phyloP scores from a whole-genome alignment of 2,888 invertebrate species.

The Cryptops parisi region DNA sequence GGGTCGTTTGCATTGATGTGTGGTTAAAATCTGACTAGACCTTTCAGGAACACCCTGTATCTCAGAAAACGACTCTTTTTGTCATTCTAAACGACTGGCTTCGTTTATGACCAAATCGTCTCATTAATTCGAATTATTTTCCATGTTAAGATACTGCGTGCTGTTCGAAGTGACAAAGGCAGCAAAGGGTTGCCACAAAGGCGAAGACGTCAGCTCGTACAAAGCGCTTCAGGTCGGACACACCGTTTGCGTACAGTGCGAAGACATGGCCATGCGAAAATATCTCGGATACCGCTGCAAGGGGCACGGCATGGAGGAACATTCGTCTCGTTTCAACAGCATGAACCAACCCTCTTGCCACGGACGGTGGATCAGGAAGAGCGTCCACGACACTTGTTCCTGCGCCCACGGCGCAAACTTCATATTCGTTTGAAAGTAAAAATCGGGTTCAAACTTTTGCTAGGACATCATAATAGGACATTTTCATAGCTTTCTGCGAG shows the following conservation, averaged over 20 bases:
- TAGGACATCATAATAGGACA: too few relatives aligned
- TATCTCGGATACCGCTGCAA: slow-evolving; percentile 62
- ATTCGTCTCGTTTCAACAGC: slow-evolving; percentile 67
- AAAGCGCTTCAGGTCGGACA: slow-evolving; percentile 54
- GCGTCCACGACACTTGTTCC: slow-evolving; percentile 27
- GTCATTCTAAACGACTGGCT: too few relatives aligned
- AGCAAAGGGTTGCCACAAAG: slow-evolving; percentile 62
- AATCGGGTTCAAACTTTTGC: background rate
- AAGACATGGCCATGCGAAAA: slow-evolving; percentile 61
- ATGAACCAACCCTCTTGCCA: slow-evolving; percentile 74
- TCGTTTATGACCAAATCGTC: too few relatives aligned
- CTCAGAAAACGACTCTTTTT: too few relatives aligned
- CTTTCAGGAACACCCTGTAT: too few relatives aligned
- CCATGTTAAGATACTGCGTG: slow-evolving; percentile 63
- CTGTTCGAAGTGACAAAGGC: slow-evolving; percentile 69
- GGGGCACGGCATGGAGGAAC: slow-evolving; percentile 64
- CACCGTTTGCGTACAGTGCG: slow-evolving; percentile 65
- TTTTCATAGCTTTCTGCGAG: too few relatives aligned
- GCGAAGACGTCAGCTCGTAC: slow-evolving; percentile 42
- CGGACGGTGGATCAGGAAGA: slow-evolving; percentile 63
- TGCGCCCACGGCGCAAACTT: slow-evolving; percentile 29
- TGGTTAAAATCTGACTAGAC: too few relatives aligned
- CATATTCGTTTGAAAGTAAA: slow-evolving; percentile 29
- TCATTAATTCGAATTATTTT: too few relatives aligned
- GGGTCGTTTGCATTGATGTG: too few relatives aligned